phyloP scores from a whole-genome alignment of 2,113 vertebrate species.

The Capra hircus region DNA sequence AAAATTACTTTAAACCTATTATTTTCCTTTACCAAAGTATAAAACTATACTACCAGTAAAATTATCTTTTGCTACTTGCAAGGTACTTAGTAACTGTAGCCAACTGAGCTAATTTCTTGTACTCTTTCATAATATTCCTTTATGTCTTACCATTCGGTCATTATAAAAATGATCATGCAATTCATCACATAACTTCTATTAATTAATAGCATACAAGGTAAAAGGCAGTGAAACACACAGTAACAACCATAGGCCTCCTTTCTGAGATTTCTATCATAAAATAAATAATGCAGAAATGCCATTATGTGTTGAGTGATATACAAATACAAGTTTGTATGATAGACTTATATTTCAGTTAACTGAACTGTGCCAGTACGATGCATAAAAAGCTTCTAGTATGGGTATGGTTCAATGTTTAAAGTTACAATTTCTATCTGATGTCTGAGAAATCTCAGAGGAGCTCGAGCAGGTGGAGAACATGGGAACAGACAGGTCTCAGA shows the following conservation, averaged over 20 bases:
- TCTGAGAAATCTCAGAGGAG: background rate
- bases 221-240: background rate
- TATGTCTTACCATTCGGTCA: background rate
- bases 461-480: background rate
- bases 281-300: background rate
- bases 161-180: background rate
- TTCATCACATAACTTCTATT: background rate
- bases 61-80: background rate
- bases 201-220: background rate
- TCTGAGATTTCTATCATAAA: background rate
- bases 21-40: background rate
- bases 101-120: background rate
- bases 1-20: background rate
- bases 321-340: background rate
- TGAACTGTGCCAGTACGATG: background rate
- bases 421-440: background rate
- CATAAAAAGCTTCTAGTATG: background rate
- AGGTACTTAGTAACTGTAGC: background rate
- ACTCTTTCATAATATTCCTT: conserved; percentile 7
- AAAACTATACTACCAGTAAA: background rate
- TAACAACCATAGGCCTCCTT: background rate
- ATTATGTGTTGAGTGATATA: background rate
- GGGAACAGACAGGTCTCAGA: background rate
- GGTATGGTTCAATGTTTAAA: background rate
- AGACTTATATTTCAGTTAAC: background rate